Evolutionary conservation across 2,888 invertebrate species (phyloP).

Genomic region (Torymus texanus): DNA sequence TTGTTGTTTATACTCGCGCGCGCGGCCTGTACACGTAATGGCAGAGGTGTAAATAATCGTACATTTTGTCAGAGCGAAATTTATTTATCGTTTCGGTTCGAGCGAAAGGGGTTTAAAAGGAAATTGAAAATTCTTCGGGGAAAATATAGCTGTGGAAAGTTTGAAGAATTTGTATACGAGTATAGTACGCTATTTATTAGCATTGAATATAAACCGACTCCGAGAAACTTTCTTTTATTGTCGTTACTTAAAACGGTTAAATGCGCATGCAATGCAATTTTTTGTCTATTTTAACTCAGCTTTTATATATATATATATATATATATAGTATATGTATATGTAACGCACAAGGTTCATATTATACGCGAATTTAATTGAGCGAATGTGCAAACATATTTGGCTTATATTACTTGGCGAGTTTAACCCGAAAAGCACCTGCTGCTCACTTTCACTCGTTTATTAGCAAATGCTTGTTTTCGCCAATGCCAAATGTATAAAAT

Average conservation of each 20-base stretch:
- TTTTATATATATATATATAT: neutral
- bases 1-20: too few relatives aligned
- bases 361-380: too few relatives aligned
- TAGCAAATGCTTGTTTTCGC: neutral
- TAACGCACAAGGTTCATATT: too few relatives aligned
- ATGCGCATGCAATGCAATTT: neutral
- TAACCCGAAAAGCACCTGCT: conserved; percentile 4
- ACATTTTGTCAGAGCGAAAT: too few relatives aligned
- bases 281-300: neutral
- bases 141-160: conserved; percentile 33
- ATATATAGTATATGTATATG: neutral
- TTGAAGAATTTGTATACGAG: neutral
- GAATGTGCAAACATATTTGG: too few relatives aligned
- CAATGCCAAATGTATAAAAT: too few relatives aligned
- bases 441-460: conserved; percentile 42
- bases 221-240: conserved; percentile 44
- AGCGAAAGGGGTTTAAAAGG: too few relatives aligned
- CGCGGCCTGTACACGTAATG: too few relatives aligned
- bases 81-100: too few relatives aligned
- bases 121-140: neutral
- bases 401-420: too few relatives aligned
- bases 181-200: neutral
- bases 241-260: conserved; percentile 2
- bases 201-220: conserved; percentile 9
- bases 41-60: too few relatives aligned